Evolutionary conservation across 2,888 invertebrate genomes (phyloP), one percentile per base, ranked within the genome.

Genomic region (Nymphalis polychloros): DNA sequence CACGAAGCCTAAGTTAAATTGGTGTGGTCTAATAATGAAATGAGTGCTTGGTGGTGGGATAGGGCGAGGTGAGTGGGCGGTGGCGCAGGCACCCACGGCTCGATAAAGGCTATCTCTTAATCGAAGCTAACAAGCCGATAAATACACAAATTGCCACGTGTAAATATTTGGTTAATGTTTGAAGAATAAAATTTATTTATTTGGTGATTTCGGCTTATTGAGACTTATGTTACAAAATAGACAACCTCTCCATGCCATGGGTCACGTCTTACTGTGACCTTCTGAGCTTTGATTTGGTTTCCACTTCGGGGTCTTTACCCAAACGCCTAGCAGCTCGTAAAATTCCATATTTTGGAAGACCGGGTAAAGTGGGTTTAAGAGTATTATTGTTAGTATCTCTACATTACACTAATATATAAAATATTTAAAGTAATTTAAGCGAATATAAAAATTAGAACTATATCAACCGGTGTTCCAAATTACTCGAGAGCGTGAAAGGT

Each of bases 211-310:
- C 84, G 80, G 81, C 78, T 69, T 55, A 50, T 83, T 77, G 83
- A 80, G 81, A 79, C 76, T 80, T 79, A 78, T 80, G 76, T 68
- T 31, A 64, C 63, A 64, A 80, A 80, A 79, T 72, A 82, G 78
- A 83, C 81, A 84, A 81, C 82, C 82, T 83, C 86, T 84, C 86
- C 86, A 82, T 83, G 92, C 93, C 87, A 91, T 91, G 93, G 94
- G 94, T 94, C 95, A 95, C 95, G 95, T 94, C 94, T 93, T 93
- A 92, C 87, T 91, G 95, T 95, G 95, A 94, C 94, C 94, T 95
- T 95, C 89, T 94, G 94, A 94, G 94, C 94, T 94, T 95, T 95
- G 95, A 95, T 96, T 96, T 96, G 96, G 96, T 96, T 96, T 96
- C 95, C 95, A 95, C 94, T 94, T 85, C 93, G 92, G 94, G 94